These are phyloP conservation scores for Leptinotarsa undecemlineata DNA, from an alignment of 1,140 invertebrate species.

Conservation along the genomic window DNA sequence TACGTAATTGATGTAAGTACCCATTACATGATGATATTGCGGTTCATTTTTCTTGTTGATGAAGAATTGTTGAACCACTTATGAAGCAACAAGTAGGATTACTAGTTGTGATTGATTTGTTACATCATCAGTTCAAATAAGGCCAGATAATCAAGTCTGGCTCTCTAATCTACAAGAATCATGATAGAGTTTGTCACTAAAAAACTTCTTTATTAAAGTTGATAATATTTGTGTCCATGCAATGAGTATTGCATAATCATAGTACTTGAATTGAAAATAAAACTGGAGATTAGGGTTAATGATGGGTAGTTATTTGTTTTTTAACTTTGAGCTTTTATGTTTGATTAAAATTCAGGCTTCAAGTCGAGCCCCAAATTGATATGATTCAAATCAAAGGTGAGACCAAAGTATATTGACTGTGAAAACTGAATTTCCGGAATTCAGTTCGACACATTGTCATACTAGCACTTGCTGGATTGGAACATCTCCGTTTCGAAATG, in stretches of 20 bases:
- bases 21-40: neutral
- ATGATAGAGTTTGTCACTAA: neutral
- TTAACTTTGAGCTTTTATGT: too few relatives aligned
- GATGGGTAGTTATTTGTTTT: too few relatives aligned
- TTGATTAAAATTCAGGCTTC: too few relatives aligned
- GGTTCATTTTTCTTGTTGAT: neutral
- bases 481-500: neutral
- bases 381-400: too few relatives aligned
- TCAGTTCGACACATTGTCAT: slow-evolving; percentile 29
- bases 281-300: too few relatives aligned
- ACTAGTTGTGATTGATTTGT: neutral
- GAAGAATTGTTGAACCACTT: neutral
- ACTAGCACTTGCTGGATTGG: slow-evolving; percentile 32
- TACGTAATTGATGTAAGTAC: neutral
- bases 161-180: neutral
- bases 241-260: too few relatives aligned
- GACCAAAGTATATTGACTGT: too few relatives aligned
- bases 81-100: neutral
- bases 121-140: neutral
- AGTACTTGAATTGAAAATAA: too few relatives aligned
- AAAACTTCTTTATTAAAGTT: neutral
- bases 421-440: too few relatives aligned
- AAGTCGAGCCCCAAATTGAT: too few relatives aligned
- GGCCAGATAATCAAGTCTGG: neutral
- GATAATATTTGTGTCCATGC: neutral